Evolutionary conservation across 2,888 invertebrate species (phyloP), one percentile per base, ranked within the genome.

Genomic region (Drosophila subsilvestris): DNA sequence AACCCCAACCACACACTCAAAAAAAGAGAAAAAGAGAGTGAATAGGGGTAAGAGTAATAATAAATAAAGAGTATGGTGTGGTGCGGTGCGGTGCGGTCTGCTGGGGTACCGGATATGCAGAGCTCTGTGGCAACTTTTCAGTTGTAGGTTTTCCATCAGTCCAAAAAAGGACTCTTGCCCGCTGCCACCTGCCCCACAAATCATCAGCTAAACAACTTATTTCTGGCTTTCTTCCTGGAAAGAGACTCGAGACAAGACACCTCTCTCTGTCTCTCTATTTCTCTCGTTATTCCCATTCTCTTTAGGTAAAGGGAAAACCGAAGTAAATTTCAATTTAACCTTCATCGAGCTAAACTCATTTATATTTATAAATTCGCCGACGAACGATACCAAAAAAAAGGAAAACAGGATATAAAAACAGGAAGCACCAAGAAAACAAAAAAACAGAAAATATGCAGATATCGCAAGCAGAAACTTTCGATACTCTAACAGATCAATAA

Each of bases 331-430:
- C 82, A 90, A 90, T 89, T 87, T 90, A 90, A 90, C 90, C 90
- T 83, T 90, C 89, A 86, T 88, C 89, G 90, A 87, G 85, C 76
- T 74, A 76, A 91, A 91, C 88, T 91, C 90, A 91, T 91, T 91
- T 91, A 91, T 91, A 91, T 91, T 91, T 91, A 91, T 91, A 91
- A 91, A 91, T 90, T 89, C 90, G 67, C 68, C 84, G 81, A 86
- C 78, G 12, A 86, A 84, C 69, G 70, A 55, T 62, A 49, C 63
- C 58, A 57, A 63, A 60, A 63, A 62, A 57, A 67, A 63, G 59
- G 62, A 55, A 58, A 61, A 55, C 45, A 37, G 14, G 37, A 37
- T 37, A 37, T 37, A n/a, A 37, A 37, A 37, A 37, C 37, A 37
- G 37, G 37, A 37, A 37, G 12, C 37, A 37, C 1, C 10, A 10